phyloP scores from a whole-genome alignment of 2,888 invertebrate species.

The Scelioninae gen. 1 region DNA sequence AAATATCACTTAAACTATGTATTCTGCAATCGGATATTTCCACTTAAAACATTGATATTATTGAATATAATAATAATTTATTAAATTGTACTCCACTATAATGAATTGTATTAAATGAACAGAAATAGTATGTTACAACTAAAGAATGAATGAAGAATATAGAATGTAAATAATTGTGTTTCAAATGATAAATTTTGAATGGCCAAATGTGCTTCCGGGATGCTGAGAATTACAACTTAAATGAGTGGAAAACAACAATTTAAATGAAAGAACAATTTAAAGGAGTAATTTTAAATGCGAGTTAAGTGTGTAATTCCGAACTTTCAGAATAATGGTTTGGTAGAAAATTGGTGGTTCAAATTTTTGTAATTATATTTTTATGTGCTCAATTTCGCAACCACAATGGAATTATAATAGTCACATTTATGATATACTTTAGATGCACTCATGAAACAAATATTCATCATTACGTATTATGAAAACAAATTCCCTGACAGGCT shows the following conservation, averaged over 20 bases:
- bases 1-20: conserved; percentile 26
- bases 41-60: conserved; percentile 12
- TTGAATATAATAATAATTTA: not conserved
- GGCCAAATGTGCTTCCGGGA: conserved; percentile 2
- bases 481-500: no score
- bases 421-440: no score
- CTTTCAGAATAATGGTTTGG: conserved; percentile 6
- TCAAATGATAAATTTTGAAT: not conserved
- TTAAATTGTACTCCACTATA: not conserved
- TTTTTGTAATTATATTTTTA: conserved; percentile 21
- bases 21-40: not conserved
- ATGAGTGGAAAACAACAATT: conserved; percentile 32
- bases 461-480: no score
- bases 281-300: conserved; percentile 28
- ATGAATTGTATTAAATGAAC: not conserved
- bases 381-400: not conserved
- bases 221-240: conserved; percentile 10
- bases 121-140: not conserved
- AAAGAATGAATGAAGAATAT: not conserved
- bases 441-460: no score
- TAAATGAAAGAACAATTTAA: conserved; percentile 27
- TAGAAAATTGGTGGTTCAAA: conserved; percentile 8
- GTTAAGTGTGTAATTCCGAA: conserved; percentile 16
- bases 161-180: not conserved
- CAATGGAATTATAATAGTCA: no score